Evolutionary conservation across 2,888 invertebrate species (phyloP), one percentile per base, ranked within the genome.

Genomic region (Chrysotoxum bicinctum): DNA sequence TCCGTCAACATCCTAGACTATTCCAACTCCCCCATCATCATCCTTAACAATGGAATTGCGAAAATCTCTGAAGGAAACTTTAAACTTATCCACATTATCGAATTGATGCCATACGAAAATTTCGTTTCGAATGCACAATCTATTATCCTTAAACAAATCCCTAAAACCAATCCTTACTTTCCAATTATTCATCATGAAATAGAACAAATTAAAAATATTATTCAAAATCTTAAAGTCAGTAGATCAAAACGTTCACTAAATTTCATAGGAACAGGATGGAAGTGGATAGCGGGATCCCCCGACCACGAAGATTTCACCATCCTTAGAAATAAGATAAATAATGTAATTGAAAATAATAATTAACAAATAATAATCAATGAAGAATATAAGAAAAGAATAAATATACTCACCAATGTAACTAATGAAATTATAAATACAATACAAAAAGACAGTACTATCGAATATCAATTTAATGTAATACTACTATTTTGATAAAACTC

Each of bases 241-340:
- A 45, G 26, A 45, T 5, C 26, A 45, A 64, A 62, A 23, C 23
- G 40, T 12, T 60, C 60, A 7, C 14, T 60, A 21, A 40, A 62
- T 10, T 62, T 62, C 30, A 43, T 62, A n/a, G 62, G 62, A 1
- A 62, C 26, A n/a, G 45, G 43, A 10, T 62, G 62, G 62, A 62
- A 62, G 26, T 62, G 40, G 26, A 45, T 62, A 45, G 30, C 26
- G 7, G 26, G 52, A 26, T 9, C 52, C 6, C 26, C 23, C 6
- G 52, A 52, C 26, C 52, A 26, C 26, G n/a, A 52, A 14, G 52
- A 52, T 14, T 52, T 52, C 19, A 26, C 10, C 9, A 52, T 52
- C 2, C 52, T 52, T 26, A 26, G n/a, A 52, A 52, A 52, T 26
- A 52, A 52, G 8, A 52, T 52, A 14, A 52, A 50, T n/a, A 50